phyloP scores from a whole-genome alignment of 2,797 vertebrate species.

The Pseudomugil gertrudae region DNA sequence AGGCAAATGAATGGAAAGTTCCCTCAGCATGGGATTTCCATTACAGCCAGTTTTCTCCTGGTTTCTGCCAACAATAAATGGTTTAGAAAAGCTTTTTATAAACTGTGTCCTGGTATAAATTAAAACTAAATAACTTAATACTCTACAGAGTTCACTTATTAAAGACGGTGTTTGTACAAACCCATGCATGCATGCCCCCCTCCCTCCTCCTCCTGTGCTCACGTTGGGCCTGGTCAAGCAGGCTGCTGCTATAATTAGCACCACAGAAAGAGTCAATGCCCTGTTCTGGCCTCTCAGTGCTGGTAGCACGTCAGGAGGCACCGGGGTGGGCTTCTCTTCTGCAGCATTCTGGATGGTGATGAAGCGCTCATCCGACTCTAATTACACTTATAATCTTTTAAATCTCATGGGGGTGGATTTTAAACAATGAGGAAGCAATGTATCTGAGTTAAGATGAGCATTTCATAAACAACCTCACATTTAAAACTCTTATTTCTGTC shows the following conservation, averaged over 20 bases:
- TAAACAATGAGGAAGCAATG: conserved; percentile 9
- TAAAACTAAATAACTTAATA: too few relatives aligned
- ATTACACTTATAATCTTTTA: conserved; percentile 8
- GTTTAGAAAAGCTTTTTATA: too few relatives aligned
- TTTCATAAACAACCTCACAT: conserved; percentile 7
- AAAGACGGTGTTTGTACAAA: conserved; percentile 11
- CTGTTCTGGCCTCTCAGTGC: conserved; percentile 48
- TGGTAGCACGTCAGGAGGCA: conserved; percentile 16
- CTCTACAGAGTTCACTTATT: not conserved
- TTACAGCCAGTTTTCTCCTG: conserved; percentile 42
- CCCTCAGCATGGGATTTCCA: conserved; percentile 54
- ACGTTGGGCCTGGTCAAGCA: conserved; percentile 40
- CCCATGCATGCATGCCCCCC: not conserved
- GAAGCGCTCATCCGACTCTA: conserved; percentile 16
- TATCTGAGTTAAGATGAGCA: not conserved
- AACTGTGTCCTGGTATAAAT: too few relatives aligned
- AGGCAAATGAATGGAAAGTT: conserved; percentile 65
- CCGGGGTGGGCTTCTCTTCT: conserved; percentile 14
- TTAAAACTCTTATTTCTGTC: conserved; percentile 29
- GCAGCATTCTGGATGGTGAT: conserved; percentile 18
- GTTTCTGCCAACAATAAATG: not conserved
- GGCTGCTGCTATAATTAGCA: conserved; percentile 71
- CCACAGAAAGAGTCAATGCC: conserved; percentile 38
- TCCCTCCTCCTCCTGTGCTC: conserved; percentile 12
- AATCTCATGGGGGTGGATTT: conserved; percentile 16